These are phyloP conservation scores for Acanthopagrus latus DNA, from an alignment of 2,797 vertebrate species.

Conservation along the genomic window DNA sequence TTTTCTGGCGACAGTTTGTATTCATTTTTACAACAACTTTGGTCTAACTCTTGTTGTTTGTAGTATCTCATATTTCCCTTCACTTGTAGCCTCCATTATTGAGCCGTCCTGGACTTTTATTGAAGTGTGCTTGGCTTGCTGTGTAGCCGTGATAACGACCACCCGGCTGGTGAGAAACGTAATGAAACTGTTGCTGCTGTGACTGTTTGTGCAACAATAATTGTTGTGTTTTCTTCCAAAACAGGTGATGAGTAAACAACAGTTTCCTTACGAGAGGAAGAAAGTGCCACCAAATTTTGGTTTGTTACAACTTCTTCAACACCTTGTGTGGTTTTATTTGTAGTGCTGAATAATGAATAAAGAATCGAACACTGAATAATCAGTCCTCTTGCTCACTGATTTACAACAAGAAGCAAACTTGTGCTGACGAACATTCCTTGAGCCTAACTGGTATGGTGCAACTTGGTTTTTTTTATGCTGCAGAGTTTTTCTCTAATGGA, in stretches of 20 bases:
- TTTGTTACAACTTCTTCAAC: neutral
- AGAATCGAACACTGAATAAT: neutral
- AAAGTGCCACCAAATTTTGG: neutral
- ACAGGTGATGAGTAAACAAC: constrained; percentile 7
- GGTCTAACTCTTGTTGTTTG: neutral
- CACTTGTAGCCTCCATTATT: neutral
- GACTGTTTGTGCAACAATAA: neutral
- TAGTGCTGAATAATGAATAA: neutral
- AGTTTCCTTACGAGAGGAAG: neutral
- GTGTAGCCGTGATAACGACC: neutral
- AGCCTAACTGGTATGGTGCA: neutral
- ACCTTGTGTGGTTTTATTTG: neutral
- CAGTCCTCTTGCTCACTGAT: neutral
- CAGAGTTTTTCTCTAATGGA: neutral
- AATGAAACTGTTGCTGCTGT: neutral
- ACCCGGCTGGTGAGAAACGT: neutral
- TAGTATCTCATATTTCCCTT: neutral
- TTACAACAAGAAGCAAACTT: neutral
- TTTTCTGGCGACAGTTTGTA: neutral
- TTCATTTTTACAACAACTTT: neutral
- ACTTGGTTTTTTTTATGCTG: neutral
- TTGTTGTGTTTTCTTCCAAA: constrained; percentile 4
- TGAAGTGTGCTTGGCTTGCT: neutral
- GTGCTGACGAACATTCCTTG: no score
- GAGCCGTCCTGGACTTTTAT: neutral